Conservation (phyloP, 2,113 vertebrate genomes). For the Athene cunicularia region DNA sequence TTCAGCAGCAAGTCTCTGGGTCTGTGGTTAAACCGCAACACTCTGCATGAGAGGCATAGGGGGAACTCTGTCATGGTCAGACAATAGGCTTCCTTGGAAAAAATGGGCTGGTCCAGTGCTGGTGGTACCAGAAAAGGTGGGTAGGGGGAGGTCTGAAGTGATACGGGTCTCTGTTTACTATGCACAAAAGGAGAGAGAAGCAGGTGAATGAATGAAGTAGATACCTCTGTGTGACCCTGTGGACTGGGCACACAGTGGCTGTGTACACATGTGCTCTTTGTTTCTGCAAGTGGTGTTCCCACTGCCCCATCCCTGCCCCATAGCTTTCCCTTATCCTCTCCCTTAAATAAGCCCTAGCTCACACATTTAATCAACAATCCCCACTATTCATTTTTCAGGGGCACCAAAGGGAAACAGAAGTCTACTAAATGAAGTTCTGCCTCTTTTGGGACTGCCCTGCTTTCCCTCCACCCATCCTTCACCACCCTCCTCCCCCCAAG, state of each 20-base stretch:
- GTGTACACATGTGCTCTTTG: not conserved
- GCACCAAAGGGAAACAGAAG: conserved; percentile 19
- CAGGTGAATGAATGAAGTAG: not conserved
- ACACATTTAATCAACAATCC: not conserved
- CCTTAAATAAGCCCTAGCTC: not conserved
- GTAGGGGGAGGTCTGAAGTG: not conserved
- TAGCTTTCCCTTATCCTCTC: not conserved
- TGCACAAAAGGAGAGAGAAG: not conserved
- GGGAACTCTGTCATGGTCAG: not conserved
- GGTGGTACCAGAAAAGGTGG: not conserved
- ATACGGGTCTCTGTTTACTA: not conserved
- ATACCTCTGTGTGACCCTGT: not conserved
- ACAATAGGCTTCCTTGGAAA: not conserved
- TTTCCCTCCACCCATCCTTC: conserved; percentile 16
- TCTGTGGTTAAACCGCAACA: too few relatives aligned
- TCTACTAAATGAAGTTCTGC: not conserved
- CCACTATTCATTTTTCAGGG: conserved; percentile 4
- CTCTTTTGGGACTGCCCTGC: not conserved
- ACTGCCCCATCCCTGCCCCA: not conserved
- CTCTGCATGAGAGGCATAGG: not conserved
- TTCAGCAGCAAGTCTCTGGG: not conserved
- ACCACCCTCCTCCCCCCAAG: conserved; percentile 26
- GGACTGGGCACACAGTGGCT: not conserved
- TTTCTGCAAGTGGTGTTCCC: not conserved
- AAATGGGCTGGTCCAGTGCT: not conserved